Conservation (phyloP, 2,113 vertebrate genomes). For the Bambusicola thoracicus region DNA sequence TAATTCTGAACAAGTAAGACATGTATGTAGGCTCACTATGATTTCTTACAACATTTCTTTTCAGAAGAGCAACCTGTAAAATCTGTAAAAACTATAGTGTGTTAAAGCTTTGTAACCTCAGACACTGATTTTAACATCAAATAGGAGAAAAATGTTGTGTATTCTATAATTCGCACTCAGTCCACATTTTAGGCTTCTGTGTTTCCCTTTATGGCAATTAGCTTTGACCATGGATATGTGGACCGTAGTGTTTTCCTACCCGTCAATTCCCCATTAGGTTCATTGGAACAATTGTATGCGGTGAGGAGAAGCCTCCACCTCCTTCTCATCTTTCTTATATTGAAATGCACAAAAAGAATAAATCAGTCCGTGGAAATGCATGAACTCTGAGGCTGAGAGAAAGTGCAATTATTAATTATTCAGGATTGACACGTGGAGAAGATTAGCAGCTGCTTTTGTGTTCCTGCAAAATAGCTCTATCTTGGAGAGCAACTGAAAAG, state of each 20-base stretch:
- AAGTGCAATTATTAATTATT: not conserved
- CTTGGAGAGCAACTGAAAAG: not conserved
- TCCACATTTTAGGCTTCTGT: fast-evolving
- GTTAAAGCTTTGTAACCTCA: not conserved
- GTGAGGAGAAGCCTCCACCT: not conserved
- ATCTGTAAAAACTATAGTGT: not conserved
- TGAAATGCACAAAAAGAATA: not conserved
- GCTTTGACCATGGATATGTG: not conserved
- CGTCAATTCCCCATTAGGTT: not conserved
- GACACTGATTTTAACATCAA: not conserved
- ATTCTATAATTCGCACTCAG: not conserved
- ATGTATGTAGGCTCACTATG: not conserved
- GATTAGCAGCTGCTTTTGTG: conserved; percentile 33
- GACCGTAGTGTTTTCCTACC: not conserved
- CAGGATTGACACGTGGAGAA: not conserved
- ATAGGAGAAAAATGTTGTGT: not conserved
- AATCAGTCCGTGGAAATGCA: not conserved
- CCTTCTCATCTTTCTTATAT: not conserved
- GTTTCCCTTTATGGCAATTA: not conserved
- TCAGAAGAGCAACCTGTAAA: not conserved
- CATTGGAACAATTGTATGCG: not conserved
- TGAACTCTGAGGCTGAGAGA: not conserved
- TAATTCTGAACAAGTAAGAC: not conserved
- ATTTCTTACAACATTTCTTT: not conserved
- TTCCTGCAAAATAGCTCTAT: not conserved